A percentile compares a stretch with the other conserved stretches of the same genome.
phyloP scores from a whole-genome alignment of 2,797 vertebrate species.

The Momotus momota region DNA sequence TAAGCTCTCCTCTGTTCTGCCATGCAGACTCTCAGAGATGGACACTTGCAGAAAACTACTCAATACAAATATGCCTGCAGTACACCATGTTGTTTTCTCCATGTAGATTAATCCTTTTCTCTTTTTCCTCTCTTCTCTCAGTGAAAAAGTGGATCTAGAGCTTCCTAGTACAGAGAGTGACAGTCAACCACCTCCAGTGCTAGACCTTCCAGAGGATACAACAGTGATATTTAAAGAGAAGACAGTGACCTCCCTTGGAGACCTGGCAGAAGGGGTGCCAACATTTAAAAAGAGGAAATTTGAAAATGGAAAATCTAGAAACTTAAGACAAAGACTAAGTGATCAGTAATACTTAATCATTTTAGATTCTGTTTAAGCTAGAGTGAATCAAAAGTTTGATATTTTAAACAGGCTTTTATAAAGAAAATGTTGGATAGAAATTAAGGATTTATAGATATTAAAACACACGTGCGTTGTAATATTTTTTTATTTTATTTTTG shows the following conservation, averaged over 20 bases:
- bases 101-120: background rate
- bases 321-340: slow-evolving; percentile 88
- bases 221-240: slow-evolving; percentile 92
- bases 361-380: slow-evolving; percentile 13
- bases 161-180: slow-evolving; percentile 84
- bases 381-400: slow-evolving; percentile 32
- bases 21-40: background rate
- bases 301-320: slow-evolving; percentile 91
- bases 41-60: background rate
- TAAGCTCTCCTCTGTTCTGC: background rate
- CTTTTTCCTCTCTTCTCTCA: slow-evolving; percentile 58
- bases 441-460: slow-evolving; percentile 68
- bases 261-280: slow-evolving; percentile 77
- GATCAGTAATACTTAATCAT: slow-evolving; percentile 80
- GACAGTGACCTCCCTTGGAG: slow-evolving; percentile 91
- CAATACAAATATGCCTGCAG: background rate
- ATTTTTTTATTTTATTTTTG: slow-evolving; percentile 67
- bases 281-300: slow-evolving; percentile 92
- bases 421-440: slow-evolving; percentile 52
- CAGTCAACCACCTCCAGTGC: slow-evolving; percentile 31
- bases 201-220: slow-evolving; percentile 77
- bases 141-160: slow-evolving; percentile 89
- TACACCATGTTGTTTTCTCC: background rate
- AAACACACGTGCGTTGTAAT: slow-evolving; percentile 63
- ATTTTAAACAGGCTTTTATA: slow-evolving; percentile 61